phyloP scores from a whole-genome alignment of 1,140 invertebrate species.

The Gryllus bimaculatus region DNA sequence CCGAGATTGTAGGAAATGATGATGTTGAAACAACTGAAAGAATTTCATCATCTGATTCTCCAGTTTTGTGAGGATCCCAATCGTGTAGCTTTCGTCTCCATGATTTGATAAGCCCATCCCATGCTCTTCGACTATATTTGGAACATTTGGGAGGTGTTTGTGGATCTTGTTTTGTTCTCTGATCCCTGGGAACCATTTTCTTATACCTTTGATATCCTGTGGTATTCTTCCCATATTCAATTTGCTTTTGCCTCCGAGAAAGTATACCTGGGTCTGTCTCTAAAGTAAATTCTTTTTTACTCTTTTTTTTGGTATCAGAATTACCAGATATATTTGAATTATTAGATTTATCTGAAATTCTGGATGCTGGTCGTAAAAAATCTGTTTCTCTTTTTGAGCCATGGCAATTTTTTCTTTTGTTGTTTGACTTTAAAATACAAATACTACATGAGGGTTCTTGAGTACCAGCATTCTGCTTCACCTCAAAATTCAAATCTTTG shows the following conservation, averaged over 20 bases:
- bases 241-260: slow-evolving; percentile 77
- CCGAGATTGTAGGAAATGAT: neutral
- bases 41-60: neutral
- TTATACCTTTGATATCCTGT: slow-evolving; percentile 74
- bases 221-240: slow-evolving; percentile 92
- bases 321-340: neutral
- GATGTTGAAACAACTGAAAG: neutral
- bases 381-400: too few species aligned
- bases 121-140: slow-evolving; percentile 82
- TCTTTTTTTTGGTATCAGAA: neutral
- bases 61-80: slow-evolving; percentile 52
- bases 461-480: too few species aligned
- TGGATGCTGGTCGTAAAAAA: neutral
- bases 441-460: too few species aligned
- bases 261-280: slow-evolving; percentile 66
- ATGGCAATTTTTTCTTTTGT: too few species aligned
- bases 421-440: too few species aligned
- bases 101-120: slow-evolving; percentile 76
- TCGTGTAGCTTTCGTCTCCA: slow-evolving; percentile 79
- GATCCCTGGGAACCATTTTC: slow-evolving; percentile 59
- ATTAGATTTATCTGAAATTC: neutral
- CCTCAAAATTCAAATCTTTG: too few species aligned
- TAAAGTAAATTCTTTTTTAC: slow-evolving; percentile 34
- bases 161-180: slow-evolving; percentile 62
- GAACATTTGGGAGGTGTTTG: slow-evolving; percentile 75